These are phyloP conservation scores for Tricholaema leucomelas DNA, from an alignment of 2,113 vertebrate genomes.

Conservation along the genomic window DNA sequence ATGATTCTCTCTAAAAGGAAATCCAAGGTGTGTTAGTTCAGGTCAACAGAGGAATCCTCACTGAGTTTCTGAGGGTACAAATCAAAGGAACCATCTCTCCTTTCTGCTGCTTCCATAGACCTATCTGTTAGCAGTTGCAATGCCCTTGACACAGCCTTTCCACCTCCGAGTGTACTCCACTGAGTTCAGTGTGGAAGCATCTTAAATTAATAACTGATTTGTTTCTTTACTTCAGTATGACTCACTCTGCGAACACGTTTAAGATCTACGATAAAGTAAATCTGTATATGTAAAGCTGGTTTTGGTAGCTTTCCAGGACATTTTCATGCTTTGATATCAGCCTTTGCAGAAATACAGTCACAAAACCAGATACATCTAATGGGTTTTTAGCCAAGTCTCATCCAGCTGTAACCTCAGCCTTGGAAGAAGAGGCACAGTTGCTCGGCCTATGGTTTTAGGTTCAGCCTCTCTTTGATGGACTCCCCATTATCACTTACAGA, in stretches of 20 bases:
- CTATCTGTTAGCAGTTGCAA: background rate
- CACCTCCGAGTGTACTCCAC: background rate
- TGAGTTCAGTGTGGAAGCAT: background rate
- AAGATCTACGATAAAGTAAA: background rate
- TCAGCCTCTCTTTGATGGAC: background rate
- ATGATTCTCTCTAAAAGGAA: background rate
- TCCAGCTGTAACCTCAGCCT: background rate
- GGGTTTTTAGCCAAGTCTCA: background rate
- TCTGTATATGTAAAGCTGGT: rapidly evolving
- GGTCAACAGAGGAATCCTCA: background rate
- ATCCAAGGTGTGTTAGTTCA: background rate
- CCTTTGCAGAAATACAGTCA: background rate
- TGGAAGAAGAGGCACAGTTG: background rate
- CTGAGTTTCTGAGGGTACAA: background rate
- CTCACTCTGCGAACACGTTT: background rate
- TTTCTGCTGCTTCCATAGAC: background rate
- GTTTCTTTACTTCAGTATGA: background rate
- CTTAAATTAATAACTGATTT: background rate
- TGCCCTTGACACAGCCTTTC: background rate
- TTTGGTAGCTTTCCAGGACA: background rate
- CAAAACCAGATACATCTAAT: background rate
- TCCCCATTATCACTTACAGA: rapidly evolving
- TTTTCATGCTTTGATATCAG: background rate
- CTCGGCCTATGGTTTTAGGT: background rate
- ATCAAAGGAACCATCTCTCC: background rate